Conservation (phyloP, 1,140 invertebrate genomes). For the Dendroctonus ponderosae region DNA sequence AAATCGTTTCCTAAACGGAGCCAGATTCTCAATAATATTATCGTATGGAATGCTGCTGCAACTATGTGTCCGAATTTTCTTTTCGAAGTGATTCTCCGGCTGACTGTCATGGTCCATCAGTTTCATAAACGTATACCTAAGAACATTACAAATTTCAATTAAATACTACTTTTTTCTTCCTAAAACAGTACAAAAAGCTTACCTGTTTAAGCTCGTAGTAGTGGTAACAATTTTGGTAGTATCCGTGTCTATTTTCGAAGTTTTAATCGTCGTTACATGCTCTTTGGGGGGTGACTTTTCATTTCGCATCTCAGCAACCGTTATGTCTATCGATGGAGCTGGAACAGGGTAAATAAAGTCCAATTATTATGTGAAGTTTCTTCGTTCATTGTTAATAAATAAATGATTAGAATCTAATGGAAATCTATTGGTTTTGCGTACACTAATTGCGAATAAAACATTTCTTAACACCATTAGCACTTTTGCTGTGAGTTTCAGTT, state of each 20-base stretch:
- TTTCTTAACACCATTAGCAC: too few species aligned
- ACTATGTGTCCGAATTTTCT: conserved; percentile 47
- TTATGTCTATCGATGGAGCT: conserved; percentile 5
- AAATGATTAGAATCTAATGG: too few species aligned
- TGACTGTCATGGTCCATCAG: conserved; percentile 37
- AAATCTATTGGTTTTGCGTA: too few species aligned
- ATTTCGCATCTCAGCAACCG: conserved; percentile 7
- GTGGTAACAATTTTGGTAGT: conserved; percentile 43
- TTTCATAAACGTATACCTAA: conserved; percentile 46
- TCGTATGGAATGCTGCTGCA: conserved; percentile 49
- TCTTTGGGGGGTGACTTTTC: conserved; percentile 31
- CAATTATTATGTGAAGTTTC: not conserved
- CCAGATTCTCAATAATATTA: conserved; percentile 50
- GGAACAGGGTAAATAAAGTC: not conserved
- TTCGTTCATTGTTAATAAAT: too few species aligned
- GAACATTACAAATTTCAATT: not conserved
- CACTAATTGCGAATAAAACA: too few species aligned
- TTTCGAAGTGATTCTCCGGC: conserved; percentile 36
- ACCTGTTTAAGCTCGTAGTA: conserved; percentile 45
- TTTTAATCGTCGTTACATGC: conserved; percentile 36
- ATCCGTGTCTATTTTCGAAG: conserved; percentile 40
- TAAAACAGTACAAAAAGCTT: not conserved
- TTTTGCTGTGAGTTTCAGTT: too few species aligned
- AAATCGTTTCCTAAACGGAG: conserved; percentile 49
- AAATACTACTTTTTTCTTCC: not conserved